Conservation (phyloP, 2,113 vertebrate genomes). For the Bombycilla garrulus region DNA sequence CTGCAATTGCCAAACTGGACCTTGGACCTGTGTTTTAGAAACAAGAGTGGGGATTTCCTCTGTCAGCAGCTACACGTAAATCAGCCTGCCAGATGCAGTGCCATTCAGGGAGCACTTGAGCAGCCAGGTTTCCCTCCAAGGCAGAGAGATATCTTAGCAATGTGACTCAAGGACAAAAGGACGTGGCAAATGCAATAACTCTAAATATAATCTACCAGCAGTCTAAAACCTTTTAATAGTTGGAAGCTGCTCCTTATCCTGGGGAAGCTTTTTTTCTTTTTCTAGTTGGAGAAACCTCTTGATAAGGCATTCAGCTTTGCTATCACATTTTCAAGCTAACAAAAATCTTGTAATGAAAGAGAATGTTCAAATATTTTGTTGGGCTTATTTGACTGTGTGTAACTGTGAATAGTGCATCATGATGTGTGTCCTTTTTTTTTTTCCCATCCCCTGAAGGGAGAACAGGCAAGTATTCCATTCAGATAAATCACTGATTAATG, state of each 20-base stretch:
- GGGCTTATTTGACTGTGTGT: constrained; percentile 39
- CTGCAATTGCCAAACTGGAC: neutral
- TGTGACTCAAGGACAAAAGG: constrained; percentile 7
- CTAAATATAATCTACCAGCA: neutral
- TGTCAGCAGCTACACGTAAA: neutral
- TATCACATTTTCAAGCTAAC: constrained; percentile 41
- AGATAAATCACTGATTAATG: constrained; percentile 68
- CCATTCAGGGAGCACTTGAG: neutral
- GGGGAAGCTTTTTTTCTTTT: neutral
- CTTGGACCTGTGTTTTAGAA: neutral
- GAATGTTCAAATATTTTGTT: constrained; percentile 29
- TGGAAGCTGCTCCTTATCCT: neutral
- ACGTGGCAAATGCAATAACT: neutral
- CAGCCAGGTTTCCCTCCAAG: neutral
- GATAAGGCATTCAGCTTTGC: neutral
- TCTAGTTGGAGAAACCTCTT: constrained; percentile 40
- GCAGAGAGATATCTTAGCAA: neutral
- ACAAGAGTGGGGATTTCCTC: neutral
- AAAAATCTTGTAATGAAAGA: constrained; percentile 26
- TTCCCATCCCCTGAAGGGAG: neutral
- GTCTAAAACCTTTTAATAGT: neutral
- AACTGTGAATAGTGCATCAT: constrained; percentile 18
- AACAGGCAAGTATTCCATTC: constrained; percentile 54
- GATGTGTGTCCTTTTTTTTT: neutral
- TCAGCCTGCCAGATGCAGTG: neutral